Percentiles rank a stretch among this genome's conserved stretches.
These are phyloP conservation scores for Agrypnia vestita DNA, from an alignment of 1,140 invertebrate genomes.

Conservation along the genomic window DNA sequence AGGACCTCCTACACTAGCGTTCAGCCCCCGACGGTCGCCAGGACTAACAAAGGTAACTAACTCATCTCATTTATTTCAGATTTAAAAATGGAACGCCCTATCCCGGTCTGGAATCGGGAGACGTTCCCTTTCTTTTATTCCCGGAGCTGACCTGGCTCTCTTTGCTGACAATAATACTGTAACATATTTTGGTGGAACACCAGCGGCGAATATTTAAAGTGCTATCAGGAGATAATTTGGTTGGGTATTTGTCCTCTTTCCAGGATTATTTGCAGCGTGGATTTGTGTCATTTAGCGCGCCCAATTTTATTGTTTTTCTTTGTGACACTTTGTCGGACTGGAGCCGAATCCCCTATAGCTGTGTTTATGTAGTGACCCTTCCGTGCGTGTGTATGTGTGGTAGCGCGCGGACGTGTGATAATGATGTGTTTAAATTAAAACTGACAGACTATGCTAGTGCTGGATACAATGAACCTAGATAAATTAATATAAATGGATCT, in stretches of 20 bases:
- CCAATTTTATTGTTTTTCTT: too few species aligned
- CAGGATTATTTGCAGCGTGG: too few species aligned
- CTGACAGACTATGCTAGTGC: slow-evolving; percentile 38
- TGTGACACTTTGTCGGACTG: too few species aligned
- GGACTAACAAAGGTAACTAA: slow-evolving; percentile 31
- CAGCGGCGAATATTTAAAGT: neutral
- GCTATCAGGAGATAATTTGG: too few species aligned
- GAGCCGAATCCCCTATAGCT: too few species aligned
- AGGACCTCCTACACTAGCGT: slow-evolving; percentile 9
- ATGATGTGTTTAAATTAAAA: slow-evolving; percentile 44
- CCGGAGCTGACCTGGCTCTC: neutral
- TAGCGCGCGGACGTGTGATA: slow-evolving; percentile 15
- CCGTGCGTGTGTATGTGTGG: neutral
- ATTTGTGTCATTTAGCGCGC: too few species aligned
- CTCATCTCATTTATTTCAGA: neutral
- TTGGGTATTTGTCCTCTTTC: too few species aligned
- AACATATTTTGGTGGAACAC: neutral
- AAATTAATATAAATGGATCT: slow-evolving; percentile 47
- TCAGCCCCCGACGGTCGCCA: neutral
- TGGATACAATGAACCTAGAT: slow-evolving; percentile 52
- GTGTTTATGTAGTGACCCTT: neutral
- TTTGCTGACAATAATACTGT: neutral
- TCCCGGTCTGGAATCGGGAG: neutral
- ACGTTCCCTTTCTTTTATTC: neutral
- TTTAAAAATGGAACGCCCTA: slow-evolving; percentile 18